Base-by-base conservation (phyloP, 2,113 vertebrate species). In the Sisor rabdophorus region DNA sequence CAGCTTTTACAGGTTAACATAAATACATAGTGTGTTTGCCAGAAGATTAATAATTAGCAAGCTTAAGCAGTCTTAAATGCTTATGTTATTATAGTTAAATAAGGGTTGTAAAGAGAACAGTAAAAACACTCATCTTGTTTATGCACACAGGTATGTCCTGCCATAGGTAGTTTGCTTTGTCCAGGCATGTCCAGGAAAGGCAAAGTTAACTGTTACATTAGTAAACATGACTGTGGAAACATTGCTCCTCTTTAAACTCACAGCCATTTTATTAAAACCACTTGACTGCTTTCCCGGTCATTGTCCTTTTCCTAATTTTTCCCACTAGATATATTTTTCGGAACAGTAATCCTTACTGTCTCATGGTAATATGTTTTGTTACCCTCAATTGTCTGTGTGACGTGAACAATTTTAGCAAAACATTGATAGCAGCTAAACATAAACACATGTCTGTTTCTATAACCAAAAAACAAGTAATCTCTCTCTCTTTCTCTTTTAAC, bases 191-290 rank as follows among this genome's bases (percentile, higher is more conserved):
- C 56, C n/a, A 50, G 59, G 32, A 15, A 72, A 63, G 22, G 24
- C 15, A 28, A 26, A 47, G 16, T 48, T 17, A 30, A 13, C 44
- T 36, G n/a, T 73, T 30, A 13, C 17, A 71, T n/a, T 22, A 11
- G 28, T 26, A 9, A 63, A 40, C 54, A 30, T 30, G 54, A 54
- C 16, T 24, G 60, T 16, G 36, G 63, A 22, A 20, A 50, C 44
- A 1, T 13, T 56, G 30, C 26, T 72, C 44, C 28, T 52, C 19
- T 54, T 63, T 22, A 20, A 17, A 2, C 30, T 22, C 30, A 28
- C 59, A 54, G 48, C 28, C 50, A 55, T 63, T 55, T 64, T 59
- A 54, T 78, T 55, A 64, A 65, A 63, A 48, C 32, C 63, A 76
- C 73, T 36, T 17, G 47, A 67, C 16, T 71, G 40, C n/a, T 53